Evolutionary conservation across 1,140 invertebrate genomes (phyloP), one percentile per base, ranked within the genome.

Genomic region (Bombus difficillimus): DNA sequence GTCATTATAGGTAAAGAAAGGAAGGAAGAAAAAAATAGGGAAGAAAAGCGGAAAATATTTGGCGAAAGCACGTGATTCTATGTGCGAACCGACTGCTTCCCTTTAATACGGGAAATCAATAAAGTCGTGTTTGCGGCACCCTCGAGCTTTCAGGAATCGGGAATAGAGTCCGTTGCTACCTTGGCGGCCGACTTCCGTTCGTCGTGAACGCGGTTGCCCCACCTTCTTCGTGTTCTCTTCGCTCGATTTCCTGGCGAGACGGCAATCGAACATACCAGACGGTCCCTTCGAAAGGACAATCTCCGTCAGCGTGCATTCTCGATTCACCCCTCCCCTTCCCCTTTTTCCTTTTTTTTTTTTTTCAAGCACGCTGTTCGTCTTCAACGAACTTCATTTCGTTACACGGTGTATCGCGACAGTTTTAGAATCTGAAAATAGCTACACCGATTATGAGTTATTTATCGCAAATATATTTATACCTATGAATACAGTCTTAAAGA

Each of bases 31-130:
- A 22, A 22, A 34, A 22, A 37, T 2, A 3, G 28, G n/a, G 0
- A 1, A 28, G 2, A 32, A 1, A 9, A 41, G 10, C 1, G 28
- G 39, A 72, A 39, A 39, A 47, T 25, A 18, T 47, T 34, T 12
- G 39, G 12, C 37, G 25, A 39, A 53, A 41, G n/a, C 25, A 79
- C 32, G 72, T n/a, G 57, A 22, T 18, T 10, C 2, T 37, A 28
- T 13, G 28, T 25, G 62, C 68, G 68, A 80, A 93, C 78, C 88
- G 90, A 89, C 64, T 72, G 93, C 81, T 94, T 93, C 93, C 90
- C 93, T 94, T 94, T 94, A 94, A 93, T 78, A 43, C 87, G 87
- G 83, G 74, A 75, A 94, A 94, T 94, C 93, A 92, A 94, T 94
- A 94, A 88, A 88, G 85, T 86, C 87, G 90, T 90, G 86, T 76